A percentile compares a stretch with the other conserved stretches of the same genome.
These are phyloP conservation scores for Dendroctonus valens DNA, from an alignment of 1,140 invertebrate genomes.

Conservation along the genomic window DNA sequence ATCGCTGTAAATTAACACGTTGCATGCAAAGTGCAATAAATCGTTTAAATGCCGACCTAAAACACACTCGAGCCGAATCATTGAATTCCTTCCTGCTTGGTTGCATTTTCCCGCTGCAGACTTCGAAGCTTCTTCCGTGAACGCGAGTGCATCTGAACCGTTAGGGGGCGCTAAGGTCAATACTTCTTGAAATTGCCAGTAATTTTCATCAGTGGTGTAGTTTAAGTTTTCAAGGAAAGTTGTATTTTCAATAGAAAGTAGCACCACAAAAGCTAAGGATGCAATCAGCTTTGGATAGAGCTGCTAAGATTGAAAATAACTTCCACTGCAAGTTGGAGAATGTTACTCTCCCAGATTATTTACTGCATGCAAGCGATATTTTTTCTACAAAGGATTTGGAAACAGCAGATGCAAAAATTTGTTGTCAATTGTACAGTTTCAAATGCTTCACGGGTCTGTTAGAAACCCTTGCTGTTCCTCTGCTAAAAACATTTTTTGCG, in stretches of 20 bases:
- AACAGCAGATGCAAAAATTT: no score
- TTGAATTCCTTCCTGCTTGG: conserved; percentile 16
- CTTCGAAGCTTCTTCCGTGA: conserved; percentile 5
- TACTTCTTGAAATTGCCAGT: background rate
- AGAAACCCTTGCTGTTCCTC: no score
- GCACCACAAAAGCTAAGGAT: no score
- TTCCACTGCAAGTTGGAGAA: no score
- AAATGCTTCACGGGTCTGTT: no score
- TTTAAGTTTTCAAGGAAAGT: conserved; percentile 2
- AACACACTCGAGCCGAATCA: conserved; percentile 7
- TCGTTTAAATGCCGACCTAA: conserved; percentile 5
- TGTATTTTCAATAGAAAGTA: conserved; percentile 1
- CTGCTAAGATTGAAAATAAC: no score
- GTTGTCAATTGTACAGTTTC: no score
- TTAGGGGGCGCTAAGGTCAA: conserved; percentile 13
- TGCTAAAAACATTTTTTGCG: no score
- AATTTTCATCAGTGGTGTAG: background rate
- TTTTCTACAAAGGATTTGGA: no score
- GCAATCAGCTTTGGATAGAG: no score
- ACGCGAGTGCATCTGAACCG: conserved; percentile 8
- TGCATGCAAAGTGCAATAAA: conserved; percentile 1
- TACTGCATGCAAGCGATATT: no score
- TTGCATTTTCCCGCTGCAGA: conserved; percentile 10
- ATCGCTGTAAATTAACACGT: background rate
- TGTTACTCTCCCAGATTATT: no score